Evolutionary conservation across 1,140 invertebrate genomes (phyloP).

Genomic region (Pseudoatta argentina): DNA sequence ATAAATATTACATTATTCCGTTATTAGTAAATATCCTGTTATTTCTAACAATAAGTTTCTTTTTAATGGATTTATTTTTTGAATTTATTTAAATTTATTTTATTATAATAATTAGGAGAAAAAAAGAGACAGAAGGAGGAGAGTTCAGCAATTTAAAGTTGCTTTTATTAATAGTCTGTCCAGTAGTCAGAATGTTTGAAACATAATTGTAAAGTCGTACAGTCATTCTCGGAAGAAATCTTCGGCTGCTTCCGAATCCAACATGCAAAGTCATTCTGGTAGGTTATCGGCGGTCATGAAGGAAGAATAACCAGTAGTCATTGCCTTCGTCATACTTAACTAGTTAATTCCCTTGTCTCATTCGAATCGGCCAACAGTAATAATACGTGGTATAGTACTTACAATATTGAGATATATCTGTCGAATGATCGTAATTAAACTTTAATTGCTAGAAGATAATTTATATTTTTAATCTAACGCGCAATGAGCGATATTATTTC

Average conservation of each 20-base stretch:
- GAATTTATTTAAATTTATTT: neutral
- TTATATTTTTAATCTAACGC: neutral
- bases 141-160: slow-evolving; percentile 3
- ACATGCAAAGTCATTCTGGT: slow-evolving; percentile 63
- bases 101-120: neutral
- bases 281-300: slow-evolving; percentile 71
- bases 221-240: slow-evolving; percentile 69
- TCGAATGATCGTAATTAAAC: slow-evolving; percentile 22
- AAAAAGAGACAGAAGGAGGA: neutral
- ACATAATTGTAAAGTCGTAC: slow-evolving; percentile 41
- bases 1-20: neutral
- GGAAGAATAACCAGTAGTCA: slow-evolving; percentile 75
- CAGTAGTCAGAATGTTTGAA: neutral
- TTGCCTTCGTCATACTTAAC: slow-evolving; percentile 73
- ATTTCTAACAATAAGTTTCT: neutral
- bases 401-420: neutral
- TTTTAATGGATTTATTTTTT: neutral
- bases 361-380: slow-evolving; percentile 19
- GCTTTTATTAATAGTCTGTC: slow-evolving; percentile 8
- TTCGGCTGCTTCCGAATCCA: slow-evolving; percentile 64
- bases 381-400: neutral
- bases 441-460: slow-evolving; percentile 16
- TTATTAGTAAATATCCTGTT: neutral
- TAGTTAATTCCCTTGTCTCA: slow-evolving; percentile 65
- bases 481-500: neutral